Base-by-base conservation (phyloP, 2,797 vertebrate species). In the Leptodactylus fallax region DNA sequence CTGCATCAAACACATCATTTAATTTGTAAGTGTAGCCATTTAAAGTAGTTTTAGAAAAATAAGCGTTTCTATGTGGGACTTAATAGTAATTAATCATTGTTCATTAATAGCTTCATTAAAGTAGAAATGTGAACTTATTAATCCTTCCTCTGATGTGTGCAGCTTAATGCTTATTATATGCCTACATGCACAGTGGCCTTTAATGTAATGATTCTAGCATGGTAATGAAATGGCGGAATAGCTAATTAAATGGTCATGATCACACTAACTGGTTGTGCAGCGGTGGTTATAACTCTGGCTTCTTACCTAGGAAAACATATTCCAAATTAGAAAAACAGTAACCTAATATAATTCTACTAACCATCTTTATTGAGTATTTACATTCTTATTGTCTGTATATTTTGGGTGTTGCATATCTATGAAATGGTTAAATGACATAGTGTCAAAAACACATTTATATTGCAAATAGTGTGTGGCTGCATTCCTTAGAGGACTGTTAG, bases 401-500 rank as follows among this genome's bases (percentile, higher is more conserved):
- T 51, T 6, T 47, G 23, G 11, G 21, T 72, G 27, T 3, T 53
- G 49, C 21, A 36, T 49, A 23, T 25, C 14, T 25, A 69, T 53
- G 23, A 69, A 69, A 67, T 67, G 45, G 71, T 85, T 85, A 58
- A 61, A 61, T 53, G 56, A 65, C 71, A 76, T 7, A 25, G 56
- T 77, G 58, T 61, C 56, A 63, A 77, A 85, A 78, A 14, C 45
- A 51, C 83, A 85, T 85, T 84, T 85, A 36, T 25, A 85, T 65
- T 85, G 14, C 65, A 63, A 77, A 21, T 45, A 77, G n/a, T 21
- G 23, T 85, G 84, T 67, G 19, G 58, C 61, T 65, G 49, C 8
- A 69, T 56, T 79, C 76, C 85, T 86, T 27, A 12, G 85, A 79
- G 85, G 49, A 79, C 61, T 55, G 85, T 86, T 85, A 85, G 56